Percentiles rank a stretch among this genome's conserved stretches.
phyloP scores from a whole-genome alignment of 2,888 invertebrate species.

The Eupeodes luniger region DNA sequence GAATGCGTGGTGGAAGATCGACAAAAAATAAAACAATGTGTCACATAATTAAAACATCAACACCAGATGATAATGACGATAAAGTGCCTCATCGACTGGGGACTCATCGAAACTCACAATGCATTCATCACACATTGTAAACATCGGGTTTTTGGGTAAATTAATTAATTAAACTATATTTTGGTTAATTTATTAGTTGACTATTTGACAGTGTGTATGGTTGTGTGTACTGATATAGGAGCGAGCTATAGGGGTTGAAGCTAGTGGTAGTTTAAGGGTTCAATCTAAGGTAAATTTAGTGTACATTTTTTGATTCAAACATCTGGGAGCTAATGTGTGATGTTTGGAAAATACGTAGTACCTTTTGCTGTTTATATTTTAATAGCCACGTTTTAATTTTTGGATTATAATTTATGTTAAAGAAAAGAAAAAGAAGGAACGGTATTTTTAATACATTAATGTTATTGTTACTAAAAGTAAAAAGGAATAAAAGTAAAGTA shows the following conservation, averaged over 20 bases:
- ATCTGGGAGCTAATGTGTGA: neutral
- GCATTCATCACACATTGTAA: slow-evolving; percentile 64
- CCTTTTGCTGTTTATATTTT: no score
- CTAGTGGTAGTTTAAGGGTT: neutral
- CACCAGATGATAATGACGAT: slow-evolving; percentile 75
- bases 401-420: no score
- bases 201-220: neutral
- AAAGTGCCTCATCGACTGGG: slow-evolving; percentile 53
- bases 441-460: no score
- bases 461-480: no score
- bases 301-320: neutral
- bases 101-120: slow-evolving; percentile 12
- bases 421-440: no score
- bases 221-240: neutral
- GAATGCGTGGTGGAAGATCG: slow-evolving; percentile 40
- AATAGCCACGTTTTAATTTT: no score
- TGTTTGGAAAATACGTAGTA: no score
- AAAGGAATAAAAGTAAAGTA: no score
- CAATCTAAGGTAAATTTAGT: neutral
- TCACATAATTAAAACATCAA: slow-evolving; percentile 75
- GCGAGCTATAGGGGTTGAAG: neutral
- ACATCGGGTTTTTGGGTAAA: slow-evolving; percentile 42
- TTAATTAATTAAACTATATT: slow-evolving; percentile 60
- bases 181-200: slow-evolving; percentile 48
- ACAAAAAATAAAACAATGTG: slow-evolving; percentile 66